A percentile compares a stretch with the other conserved stretches of the same genome.
Evolutionary conservation across 2,888 invertebrate species (phyloP).

Genomic region (Tenodera sinensis): DNA sequence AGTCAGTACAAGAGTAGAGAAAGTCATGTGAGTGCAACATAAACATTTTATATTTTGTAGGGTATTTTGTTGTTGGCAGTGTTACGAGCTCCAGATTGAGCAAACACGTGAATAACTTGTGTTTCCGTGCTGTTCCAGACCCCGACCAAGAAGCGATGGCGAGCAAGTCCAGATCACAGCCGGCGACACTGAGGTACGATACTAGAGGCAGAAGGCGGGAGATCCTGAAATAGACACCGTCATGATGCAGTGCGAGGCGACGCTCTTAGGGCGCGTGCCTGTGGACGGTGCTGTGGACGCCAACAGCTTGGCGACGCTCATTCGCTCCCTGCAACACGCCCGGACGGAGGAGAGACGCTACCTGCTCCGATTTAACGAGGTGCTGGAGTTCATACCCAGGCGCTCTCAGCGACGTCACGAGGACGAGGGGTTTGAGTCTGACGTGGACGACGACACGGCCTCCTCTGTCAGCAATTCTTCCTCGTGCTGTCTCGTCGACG

Average conservation of each 20-base stretch:
- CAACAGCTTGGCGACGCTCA: constrained; percentile 33
- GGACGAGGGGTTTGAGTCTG: constrained; percentile 52
- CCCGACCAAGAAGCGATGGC: not conserved
- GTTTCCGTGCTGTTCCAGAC: not conserved
- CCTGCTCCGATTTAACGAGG: constrained; percentile 23
- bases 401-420: constrained; percentile 20
- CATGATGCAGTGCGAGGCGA: constrained; percentile 34
- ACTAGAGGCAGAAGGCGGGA: not conserved
- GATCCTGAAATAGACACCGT: not conserved
- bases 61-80: too few relatives aligned
- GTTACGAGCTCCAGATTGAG: too few relatives aligned
- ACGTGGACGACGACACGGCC: constrained; percentile 39
- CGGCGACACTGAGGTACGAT: not conserved
- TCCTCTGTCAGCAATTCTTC: constrained; percentile 32
- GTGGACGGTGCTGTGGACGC: constrained; percentile 36
- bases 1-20: too few relatives aligned
- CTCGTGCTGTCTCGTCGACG: constrained; percentile 32
- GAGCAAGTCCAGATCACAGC: not conserved
- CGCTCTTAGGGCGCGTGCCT: constrained; percentile 34
- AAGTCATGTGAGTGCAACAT: too few relatives aligned
- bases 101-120: not conserved
- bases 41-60: too few relatives aligned
- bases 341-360: constrained; percentile 13
- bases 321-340: constrained; percentile 27
- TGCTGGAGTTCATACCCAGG: constrained; percentile 16